Evolutionary conservation across 2,797 vertebrate genomes (phyloP), one percentile per base, ranked within the genome.

Genomic region (Oceanodroma leucorhoa): DNA sequence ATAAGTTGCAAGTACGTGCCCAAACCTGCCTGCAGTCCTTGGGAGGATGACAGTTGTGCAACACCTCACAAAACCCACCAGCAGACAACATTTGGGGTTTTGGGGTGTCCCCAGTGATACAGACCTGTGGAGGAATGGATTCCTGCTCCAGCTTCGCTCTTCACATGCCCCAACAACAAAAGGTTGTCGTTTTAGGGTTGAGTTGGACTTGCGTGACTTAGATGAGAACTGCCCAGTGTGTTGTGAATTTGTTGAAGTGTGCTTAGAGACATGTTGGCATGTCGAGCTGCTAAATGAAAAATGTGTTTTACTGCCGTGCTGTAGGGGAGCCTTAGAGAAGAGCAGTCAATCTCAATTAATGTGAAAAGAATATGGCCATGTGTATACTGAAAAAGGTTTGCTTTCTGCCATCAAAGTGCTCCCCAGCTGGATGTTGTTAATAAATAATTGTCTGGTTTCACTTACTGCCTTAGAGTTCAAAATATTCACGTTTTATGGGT

Each of bases 361-460:
- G n/a, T 65, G 61, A 97, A 93, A 95, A 94, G 86, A 87, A 81
- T 93, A 61, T 93, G 87, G 82, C 71, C 65, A 40, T 4, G 15
- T 5, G 3, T 72, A n/a, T 66, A 46, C 51, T 93, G 72, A 65
- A 95, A 95, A 94, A 66, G 36, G 41, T 91, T 95, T 96, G 32
- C 77, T 94, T 95, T 88, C 54, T 95, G 80, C 87, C 80, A 86
- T 90, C 87, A 92, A 97, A 97, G 91, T 91, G 32, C 69, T 94
- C 71, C 90, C 75, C 79, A 83, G 80, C 64, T 95, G 88, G 83
- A 83, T 89, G 30, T 48, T 93, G 73, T 96, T 94, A 96, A 95
- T 95, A 96, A 97, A 91, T 92, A 95, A 89, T 83, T 11, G 6
- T 87, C 91, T 97, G 87, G 86, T 95, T 97, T 94, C 83, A 91